These are phyloP conservation scores for Pissodes strobi DNA, from an alignment of 1,140 invertebrate genomes.

Conservation along the genomic window DNA sequence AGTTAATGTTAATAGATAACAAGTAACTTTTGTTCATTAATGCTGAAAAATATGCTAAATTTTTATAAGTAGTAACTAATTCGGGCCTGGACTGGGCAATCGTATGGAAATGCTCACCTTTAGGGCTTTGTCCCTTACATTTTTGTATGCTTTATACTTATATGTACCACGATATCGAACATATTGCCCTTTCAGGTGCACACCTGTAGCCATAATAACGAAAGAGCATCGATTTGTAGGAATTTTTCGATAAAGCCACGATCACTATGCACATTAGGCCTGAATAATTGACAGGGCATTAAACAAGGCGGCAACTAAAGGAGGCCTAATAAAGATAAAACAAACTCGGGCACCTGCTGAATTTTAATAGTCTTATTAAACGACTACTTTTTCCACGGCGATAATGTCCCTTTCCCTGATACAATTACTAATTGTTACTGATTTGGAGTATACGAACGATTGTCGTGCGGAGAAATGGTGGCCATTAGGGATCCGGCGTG, in stretches of 20 bases:
- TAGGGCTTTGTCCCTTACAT: no score
- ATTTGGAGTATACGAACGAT: constrained; percentile 30
- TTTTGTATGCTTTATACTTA: no score
- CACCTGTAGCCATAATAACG: constrained; percentile 20
- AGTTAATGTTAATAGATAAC: no score
- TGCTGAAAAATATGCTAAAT: no score
- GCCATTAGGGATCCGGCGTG: constrained; percentile 23
- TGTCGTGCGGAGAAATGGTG: constrained; percentile 21
- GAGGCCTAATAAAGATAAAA: constrained; percentile 42
- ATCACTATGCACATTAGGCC: constrained; percentile 38
- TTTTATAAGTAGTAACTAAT: no score
- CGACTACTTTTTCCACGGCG: constrained; percentile 38
- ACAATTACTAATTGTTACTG: constrained; percentile 43
- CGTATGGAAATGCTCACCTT: no score
- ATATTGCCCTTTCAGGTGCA: neutral
- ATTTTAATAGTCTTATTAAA: constrained; percentile 43
- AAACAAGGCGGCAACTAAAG: constrained; percentile 40
- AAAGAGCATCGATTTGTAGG: constrained; percentile 30
- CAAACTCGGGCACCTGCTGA: constrained; percentile 39
- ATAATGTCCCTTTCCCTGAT: constrained; percentile 39
- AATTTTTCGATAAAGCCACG: constrained; percentile 34
- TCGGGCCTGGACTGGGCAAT: no score
- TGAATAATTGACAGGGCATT: constrained; percentile 41
- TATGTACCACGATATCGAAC: no score
- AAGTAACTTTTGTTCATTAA: no score